phyloP scores from a whole-genome alignment of 2,888 invertebrate species.

The Adelognathus sp. region DNA sequence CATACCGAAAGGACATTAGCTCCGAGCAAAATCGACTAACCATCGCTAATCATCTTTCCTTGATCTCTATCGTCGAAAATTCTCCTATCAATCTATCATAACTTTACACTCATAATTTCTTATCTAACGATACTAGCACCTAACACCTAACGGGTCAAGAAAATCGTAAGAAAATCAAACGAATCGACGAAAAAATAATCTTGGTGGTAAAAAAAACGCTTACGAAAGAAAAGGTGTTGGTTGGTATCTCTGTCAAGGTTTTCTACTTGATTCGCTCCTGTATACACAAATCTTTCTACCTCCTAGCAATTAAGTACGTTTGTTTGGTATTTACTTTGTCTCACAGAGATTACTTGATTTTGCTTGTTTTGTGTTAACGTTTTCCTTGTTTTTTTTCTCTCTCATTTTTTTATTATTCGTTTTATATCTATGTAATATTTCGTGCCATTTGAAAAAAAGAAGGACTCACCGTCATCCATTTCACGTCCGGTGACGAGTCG shows the following conservation, averaged over 20 bases:
- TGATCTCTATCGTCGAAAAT: slow-evolving; percentile 17
- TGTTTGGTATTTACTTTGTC: slow-evolving; percentile 59
- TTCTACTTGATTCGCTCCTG: slow-evolving; percentile 61
- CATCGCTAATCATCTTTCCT: background rate
- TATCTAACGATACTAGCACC: slow-evolving; percentile 36
- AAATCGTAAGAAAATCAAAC: background rate
- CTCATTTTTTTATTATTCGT: slow-evolving; percentile 39
- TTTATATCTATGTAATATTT: no score
- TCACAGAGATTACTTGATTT: slow-evolving; percentile 77
- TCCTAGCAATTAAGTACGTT: slow-evolving; percentile 65
- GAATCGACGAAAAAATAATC: slow-evolving; percentile 52
- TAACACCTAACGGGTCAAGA: slow-evolving; percentile 16
- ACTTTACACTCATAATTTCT: background rate
- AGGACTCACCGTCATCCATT: slow-evolving; percentile 50
- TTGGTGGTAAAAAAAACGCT: slow-evolving; percentile 74
- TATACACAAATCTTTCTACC: slow-evolving; percentile 59
- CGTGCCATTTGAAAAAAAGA: no score
- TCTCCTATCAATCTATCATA: slow-evolving; percentile 7
- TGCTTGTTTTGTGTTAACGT: slow-evolving; percentile 75
- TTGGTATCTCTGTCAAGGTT: slow-evolving; percentile 78
- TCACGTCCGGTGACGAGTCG: slow-evolving; percentile 50
- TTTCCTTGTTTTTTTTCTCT: no score
- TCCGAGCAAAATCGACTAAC: slow-evolving; percentile 21
- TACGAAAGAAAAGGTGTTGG: slow-evolving; percentile 76
- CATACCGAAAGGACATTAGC: slow-evolving; percentile 36